Conservation (phyloP, 2,888 invertebrate species). For the Sepiola atlantica region DNA sequence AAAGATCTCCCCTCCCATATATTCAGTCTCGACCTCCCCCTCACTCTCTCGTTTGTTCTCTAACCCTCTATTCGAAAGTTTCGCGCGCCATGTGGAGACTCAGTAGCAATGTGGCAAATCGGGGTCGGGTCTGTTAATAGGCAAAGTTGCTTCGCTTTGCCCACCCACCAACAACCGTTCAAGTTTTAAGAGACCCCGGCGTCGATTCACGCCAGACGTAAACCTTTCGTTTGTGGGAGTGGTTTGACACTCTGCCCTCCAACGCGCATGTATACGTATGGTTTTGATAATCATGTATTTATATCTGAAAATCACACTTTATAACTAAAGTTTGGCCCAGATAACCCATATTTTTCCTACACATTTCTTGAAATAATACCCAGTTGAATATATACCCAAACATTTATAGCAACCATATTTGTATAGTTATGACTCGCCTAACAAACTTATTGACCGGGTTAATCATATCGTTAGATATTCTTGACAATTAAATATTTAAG, state of each 20-base stretch:
- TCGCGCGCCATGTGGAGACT: neutral
- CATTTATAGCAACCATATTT: no score
- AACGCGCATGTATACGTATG: no score
- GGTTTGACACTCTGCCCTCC: neutral
- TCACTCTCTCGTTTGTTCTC: neutral
- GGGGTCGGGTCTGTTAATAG: neutral
- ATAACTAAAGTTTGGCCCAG: no score
- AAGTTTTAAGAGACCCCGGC: neutral
- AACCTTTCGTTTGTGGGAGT: neutral
- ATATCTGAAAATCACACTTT: neutral
- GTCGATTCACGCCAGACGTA: neutral
- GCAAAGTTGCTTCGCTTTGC: neutral
- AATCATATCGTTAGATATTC: no score
- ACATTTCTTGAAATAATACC: no score
- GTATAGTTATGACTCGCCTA: no score
- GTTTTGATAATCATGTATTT: neutral
- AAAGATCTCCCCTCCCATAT: neutral
- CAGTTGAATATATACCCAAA: no score
- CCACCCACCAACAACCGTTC: conserved; percentile 19
- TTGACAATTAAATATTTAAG: no score
- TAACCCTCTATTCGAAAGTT: neutral
- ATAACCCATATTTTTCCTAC: no score
- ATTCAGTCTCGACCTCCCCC: neutral
- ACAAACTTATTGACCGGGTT: no score
- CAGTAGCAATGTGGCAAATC: neutral